Evolutionary conservation across 2,113 vertebrate genomes (phyloP), one percentile per base, ranked within the genome.

Genomic region (Carlito syrichta): DNA sequence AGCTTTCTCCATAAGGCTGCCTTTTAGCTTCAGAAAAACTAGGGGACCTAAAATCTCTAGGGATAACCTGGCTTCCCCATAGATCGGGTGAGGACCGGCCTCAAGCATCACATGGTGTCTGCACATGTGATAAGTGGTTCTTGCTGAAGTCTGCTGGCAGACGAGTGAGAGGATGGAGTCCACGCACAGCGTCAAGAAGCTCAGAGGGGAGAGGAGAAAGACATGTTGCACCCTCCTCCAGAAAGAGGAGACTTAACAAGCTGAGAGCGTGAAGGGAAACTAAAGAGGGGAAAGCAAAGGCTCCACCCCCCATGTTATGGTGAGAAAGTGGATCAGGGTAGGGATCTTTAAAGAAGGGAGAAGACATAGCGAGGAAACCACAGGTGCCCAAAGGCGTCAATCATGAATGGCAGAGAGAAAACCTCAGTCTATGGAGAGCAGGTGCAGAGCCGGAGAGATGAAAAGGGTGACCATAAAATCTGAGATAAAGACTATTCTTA

Each of bases 51-150:
- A 60, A 14, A 6, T 17, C 19, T 20, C 54, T 9, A 71, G 25
- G 32, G 6, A 43, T 2, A 50, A 27, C 10, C 13, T 0, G 2
- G 71, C 25, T 71, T 23, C 68, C 60, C 17, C 2, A 2, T 3
- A 32, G 79, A 48, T 1, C 5, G 40, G 25, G 25, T 4, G 35
- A 63, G 32, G 58, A 54, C 3, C 40, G 38, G 32, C 38, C 35
- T 89, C 45, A 23, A 2, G 23, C 8, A 14, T 63, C 30, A n/a
- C 0, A 0, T 52, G 12, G n/a, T 38, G 10, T 76, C 45, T 50
- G 38, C n/a, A 45, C 54, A 45, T 38, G 23, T 1, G 10, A 32
- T 8, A 23, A 38, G 20, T 35, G 25, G 43, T 20, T 60, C 56
- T 76, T 19, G 4, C 3, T 20, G 54, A 3, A 69, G 4, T 3